phyloP scores from a whole-genome alignment of 2,888 invertebrate species.

The Eucera pruinosa region DNA sequence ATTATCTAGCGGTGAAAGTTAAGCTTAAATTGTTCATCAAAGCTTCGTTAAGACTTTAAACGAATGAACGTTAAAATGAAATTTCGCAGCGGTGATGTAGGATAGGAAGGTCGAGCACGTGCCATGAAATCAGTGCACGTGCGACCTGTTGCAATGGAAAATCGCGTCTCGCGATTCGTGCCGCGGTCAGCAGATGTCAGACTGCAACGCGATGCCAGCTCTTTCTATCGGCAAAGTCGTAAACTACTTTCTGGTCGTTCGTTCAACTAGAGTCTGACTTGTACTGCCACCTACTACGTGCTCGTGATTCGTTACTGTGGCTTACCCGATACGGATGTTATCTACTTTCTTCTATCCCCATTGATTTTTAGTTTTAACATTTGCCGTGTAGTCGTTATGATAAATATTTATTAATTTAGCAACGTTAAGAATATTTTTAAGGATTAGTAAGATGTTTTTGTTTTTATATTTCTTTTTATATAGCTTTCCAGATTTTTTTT shows the following conservation, averaged over 20 bases:
- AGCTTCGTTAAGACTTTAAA: too few relatives aligned
- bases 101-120: slow-evolving; percentile 38
- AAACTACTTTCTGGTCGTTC: slow-evolving; percentile 44
- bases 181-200: slow-evolving; percentile 64
- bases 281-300: slow-evolving; percentile 81
- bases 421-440: too few relatives aligned
- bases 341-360: slow-evolving; percentile 70
- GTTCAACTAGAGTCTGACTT: slow-evolving; percentile 70
- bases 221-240: slow-evolving; percentile 65
- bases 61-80: background rate
- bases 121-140: slow-evolving; percentile 37
- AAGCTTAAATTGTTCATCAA: background rate
- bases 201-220: slow-evolving; percentile 45
- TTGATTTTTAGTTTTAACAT: background rate
- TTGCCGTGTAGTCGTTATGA: too few relatives aligned
- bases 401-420: too few relatives aligned
- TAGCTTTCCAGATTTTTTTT: too few relatives aligned
- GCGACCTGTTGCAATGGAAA: slow-evolving; percentile 66
- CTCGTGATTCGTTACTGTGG: slow-evolving; percentile 39
- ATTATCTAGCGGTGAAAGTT: background rate
- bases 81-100: background rate
- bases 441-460: too few relatives aligned
- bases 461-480: too few relatives aligned
- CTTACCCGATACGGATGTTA: slow-evolving; percentile 79
- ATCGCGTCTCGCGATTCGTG: slow-evolving; percentile 42